Evolutionary conservation across 2,113 vertebrate genomes (phyloP), one percentile per base, ranked within the genome.

Genomic region (Rhabdomys dilectus): DNA sequence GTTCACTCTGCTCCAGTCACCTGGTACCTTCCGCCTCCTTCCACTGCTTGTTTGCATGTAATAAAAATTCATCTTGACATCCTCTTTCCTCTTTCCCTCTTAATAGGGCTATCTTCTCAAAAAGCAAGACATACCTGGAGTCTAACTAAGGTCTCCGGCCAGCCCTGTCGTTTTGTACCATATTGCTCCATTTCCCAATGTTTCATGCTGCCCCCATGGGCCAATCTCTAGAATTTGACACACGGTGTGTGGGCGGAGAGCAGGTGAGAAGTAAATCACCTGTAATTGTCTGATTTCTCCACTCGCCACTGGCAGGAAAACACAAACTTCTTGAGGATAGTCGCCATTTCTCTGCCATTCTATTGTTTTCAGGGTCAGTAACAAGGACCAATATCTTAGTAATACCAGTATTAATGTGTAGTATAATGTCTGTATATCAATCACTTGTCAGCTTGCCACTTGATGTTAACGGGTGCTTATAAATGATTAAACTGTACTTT

Each of bases 371-470:
- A 81, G 34, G 17, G 17, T 92, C 68, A 62, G 68, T 26, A 89
- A n/a, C 9, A 82, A 21, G n/a, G 9, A 21, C 2, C 22, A 42
- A 10, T 58, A 13, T 15, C 51, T 58, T 81, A n/a, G 53, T 15
- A 58, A n/a, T 84, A 15, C 26, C 56, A 84, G n/a, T 29, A 62
- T 84, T 29, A 62, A 42, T 42, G 29, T 26, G 34, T 29, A 17
- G 26, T 24, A 60, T 81, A 84, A 17, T 80, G 62, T 22, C 85
- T 19, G 58, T 15, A 42, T 0, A 45, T 53, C 48, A 58, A 90
- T 92, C 70, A 88, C 80, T 76, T 91, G 29, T 80, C 95, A 56
- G 53, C 62, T 89, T 36, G 29, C 45, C 90, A 81, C 39, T 73
- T 53, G 87, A 89, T 39, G 21, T 90, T 70, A 73, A 72, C 22